phyloP scores from a whole-genome alignment of 2,888 invertebrate genomes.

The Tanytarsus gracilentus region DNA sequence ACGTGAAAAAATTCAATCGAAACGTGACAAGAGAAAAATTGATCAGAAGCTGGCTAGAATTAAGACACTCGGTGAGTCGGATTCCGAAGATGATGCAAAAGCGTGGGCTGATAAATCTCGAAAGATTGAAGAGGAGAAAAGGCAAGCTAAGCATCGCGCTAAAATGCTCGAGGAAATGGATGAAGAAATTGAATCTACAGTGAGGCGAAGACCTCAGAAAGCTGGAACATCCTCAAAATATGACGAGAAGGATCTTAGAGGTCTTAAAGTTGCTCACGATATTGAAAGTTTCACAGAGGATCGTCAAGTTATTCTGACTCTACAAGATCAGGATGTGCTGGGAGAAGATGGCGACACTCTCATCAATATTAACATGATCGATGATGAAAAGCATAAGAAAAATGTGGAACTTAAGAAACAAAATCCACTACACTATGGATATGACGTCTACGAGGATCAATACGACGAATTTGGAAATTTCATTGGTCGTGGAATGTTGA shows the following conservation, averaged over 20 bases:
- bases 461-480: conserved; percentile 59
- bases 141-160: conserved; percentile 78
- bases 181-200: conserved; percentile 73
- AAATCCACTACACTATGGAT: conserved; percentile 73
- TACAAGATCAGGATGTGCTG: conserved; percentile 86
- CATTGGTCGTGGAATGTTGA: conserved; percentile 58
- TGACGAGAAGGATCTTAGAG: conserved; percentile 60
- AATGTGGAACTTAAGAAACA: conserved; percentile 77
- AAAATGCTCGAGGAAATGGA: conserved; percentile 92
- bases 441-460: conserved; percentile 71
- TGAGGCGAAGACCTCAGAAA: conserved; percentile 36
- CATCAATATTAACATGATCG: conserved; percentile 82
- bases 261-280: conserved; percentile 80
- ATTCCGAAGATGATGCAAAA: conserved; percentile 63
- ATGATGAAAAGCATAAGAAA: conserved; percentile 74
- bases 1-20: conserved; percentile 60
- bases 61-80: conserved; percentile 55
- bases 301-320: conserved; percentile 75
- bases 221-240: conserved; percentile 54
- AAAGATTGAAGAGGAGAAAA: conserved; percentile 65
- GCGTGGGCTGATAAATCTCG: conserved; percentile 81
- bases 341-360: conserved; percentile 82
- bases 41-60: conserved; percentile 50
- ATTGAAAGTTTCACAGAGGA: conserved; percentile 64
- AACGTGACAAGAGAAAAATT: conserved; percentile 52